Base-by-base conservation (phyloP, 2,888 invertebrate species). In the Acrocera orbiculus region DNA sequence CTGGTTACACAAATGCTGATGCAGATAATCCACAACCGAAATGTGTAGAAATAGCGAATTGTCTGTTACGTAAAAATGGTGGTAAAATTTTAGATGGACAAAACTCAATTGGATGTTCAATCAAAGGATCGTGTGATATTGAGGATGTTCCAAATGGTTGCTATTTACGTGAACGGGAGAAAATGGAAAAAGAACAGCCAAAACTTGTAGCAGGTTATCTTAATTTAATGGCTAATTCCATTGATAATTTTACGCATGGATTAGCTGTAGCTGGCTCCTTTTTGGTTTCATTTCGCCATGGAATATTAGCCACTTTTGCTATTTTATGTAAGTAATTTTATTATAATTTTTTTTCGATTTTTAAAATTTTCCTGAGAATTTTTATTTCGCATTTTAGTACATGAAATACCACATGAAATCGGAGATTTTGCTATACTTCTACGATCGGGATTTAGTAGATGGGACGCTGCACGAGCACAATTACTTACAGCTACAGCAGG, bases 211-310 rank as follows among this genome's bases (percentile, higher is more conserved):
- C 86, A 2, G 96, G 95, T 1, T 95, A 95, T 60, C 65, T 96
- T 45, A 96, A 96, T 63, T 66, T 96, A 45, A 67, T 92, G 64
- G 93, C 96, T 4, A 98, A 98, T 60, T 78, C 86, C 8, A 87
- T 96, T 43, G 96, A 96, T 61, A 98, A 98, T 65, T 96, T 96
- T 64, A 93, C 95, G 0, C 96, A 98, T 59, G 96, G 96, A 0
- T 66, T 96, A 38, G 95, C 96, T 0, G 83, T 96, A 8, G 95
- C 92, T n/a, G 95, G 92, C 1, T 92, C 93, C 14, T 98, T 93
- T 63, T 66, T 93, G 31, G 83, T 93, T 16, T 90, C 92, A 5
- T 77, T 81, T 47, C 62, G 90, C 50, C 77, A 92, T 34, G 96
- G 96, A 1, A 54, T 83, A 8, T 66, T 96, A 40, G 95, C 95